phyloP scores from a whole-genome alignment of 2,888 invertebrate species.

The Philereme vetulata region DNA sequence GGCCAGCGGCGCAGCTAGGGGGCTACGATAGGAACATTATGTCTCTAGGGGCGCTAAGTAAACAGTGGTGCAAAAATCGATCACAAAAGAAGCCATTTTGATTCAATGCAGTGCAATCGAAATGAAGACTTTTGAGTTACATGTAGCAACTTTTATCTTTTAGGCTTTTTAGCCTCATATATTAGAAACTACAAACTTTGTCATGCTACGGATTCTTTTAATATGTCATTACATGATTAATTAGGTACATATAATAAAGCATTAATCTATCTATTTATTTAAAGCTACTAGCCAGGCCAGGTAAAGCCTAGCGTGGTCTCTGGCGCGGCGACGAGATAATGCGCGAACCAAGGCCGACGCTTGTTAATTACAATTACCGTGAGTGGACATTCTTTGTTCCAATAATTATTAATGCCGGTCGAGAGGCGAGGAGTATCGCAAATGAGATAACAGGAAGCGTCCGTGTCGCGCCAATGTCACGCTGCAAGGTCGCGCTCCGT shows the following conservation, averaged over 20 bases:
- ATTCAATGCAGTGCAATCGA: background rate
- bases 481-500: conserved; percentile 60
- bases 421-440: conserved; percentile 72
- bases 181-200: too few relatives aligned
- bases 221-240: too few relatives aligned
- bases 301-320: conserved; percentile 15
- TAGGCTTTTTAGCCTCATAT: too few relatives aligned
- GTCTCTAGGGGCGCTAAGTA: conserved; percentile 2
- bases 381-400: conserved; percentile 84
- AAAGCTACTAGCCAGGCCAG: background rate
- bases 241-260: too few relatives aligned
- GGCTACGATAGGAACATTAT: background rate
- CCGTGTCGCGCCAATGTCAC: conserved; percentile 76
- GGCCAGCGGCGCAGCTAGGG: conserved; percentile 39
- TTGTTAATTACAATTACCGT: conserved; percentile 82
- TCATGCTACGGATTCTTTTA: too few relatives aligned
- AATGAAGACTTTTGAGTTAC: too few relatives aligned
- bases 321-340: conserved; percentile 51
- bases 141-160: too few relatives aligned
- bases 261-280: too few relatives aligned
- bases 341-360: conserved; percentile 60
- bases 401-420: conserved; percentile 80
- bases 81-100: too few relatives aligned
- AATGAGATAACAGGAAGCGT: conserved; percentile 82
- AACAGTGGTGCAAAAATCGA: conserved; percentile 7